Conservation (phyloP, 2,797 vertebrate genomes). For the Centroberyx gerrardi region DNA sequence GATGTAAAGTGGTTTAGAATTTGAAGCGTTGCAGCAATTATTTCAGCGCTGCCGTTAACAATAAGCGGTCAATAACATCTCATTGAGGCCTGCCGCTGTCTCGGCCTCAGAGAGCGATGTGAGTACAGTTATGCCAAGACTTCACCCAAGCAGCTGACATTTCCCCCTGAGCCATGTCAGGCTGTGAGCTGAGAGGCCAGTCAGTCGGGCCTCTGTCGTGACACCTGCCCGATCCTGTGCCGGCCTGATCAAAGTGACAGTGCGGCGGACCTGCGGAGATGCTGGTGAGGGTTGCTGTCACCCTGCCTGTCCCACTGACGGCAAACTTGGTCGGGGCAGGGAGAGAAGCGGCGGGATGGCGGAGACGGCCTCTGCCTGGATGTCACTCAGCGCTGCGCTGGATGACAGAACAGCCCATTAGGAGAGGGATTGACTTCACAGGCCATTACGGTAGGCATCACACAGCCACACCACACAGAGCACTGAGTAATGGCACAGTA, state of each 20-base stretch:
- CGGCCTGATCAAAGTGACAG: slow-evolving; percentile 75
- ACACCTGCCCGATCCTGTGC: slow-evolving; percentile 63
- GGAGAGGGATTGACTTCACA: slow-evolving; percentile 81
- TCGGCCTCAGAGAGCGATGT: slow-evolving; percentile 41
- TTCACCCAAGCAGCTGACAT: slow-evolving; percentile 61
- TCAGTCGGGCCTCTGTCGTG: slow-evolving; percentile 61
- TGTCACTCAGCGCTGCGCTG: slow-evolving; percentile 79
- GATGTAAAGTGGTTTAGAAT: slow-evolving; percentile 35
- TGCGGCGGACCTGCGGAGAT: slow-evolving; percentile 60
- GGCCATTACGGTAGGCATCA: slow-evolving; percentile 85
- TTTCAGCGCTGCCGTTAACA: slow-evolving; percentile 65
- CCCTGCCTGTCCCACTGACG: slow-evolving; percentile 69
- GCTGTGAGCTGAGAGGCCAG: slow-evolving; percentile 54
- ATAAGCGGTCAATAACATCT: slow-evolving; percentile 59
- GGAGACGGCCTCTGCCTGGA: slow-evolving; percentile 61
- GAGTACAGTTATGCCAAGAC: slow-evolving; percentile 57
- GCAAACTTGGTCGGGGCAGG: slow-evolving; percentile 60
- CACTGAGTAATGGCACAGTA: slow-evolving; percentile 73
- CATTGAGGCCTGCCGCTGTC: slow-evolving; percentile 51
- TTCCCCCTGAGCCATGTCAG: slow-evolving; percentile 68
- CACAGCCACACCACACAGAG: slow-evolving; percentile 67
- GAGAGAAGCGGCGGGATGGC: slow-evolving; percentile 52
- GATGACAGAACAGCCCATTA: slow-evolving; percentile 88
- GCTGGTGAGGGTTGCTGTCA: slow-evolving; percentile 77
- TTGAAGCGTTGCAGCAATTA: slow-evolving; percentile 45